Evolutionary conservation across 1,140 invertebrate species (phyloP).

Genomic region (Pachyrhynchus sulphureomaculatus): DNA sequence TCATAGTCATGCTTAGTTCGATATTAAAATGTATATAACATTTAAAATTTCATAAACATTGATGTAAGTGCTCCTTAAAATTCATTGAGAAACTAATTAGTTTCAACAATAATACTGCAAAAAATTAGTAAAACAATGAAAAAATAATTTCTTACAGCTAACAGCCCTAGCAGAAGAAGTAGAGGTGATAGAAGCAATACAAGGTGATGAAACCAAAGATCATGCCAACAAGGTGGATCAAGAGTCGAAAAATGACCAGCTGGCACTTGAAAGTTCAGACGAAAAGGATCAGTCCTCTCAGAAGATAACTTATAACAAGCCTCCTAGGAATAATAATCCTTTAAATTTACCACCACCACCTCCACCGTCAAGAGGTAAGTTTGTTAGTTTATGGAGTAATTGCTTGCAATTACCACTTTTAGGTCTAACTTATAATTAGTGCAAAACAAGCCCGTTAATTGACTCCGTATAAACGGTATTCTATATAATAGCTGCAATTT

Average conservation of each 20-base stretch:
- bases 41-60: too few relatives aligned
- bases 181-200: slow-evolving; percentile 64
- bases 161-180: slow-evolving; percentile 60
- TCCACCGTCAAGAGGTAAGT: slow-evolving; percentile 16
- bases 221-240: slow-evolving; percentile 46
- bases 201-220: slow-evolving; percentile 58
- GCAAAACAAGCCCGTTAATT: too few relatives aligned
- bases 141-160: slow-evolving; percentile 54
- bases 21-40: too few relatives aligned
- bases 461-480: too few relatives aligned
- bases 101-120: too few relatives aligned
- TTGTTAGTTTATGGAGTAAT: neutral
- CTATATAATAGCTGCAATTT: too few relatives aligned
- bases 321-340: slow-evolving; percentile 44
- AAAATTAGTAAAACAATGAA: too few relatives aligned
- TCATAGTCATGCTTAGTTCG: too few relatives aligned
- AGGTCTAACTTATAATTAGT: too few relatives aligned
- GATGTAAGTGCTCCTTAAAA: too few relatives aligned
- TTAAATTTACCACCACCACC: slow-evolving; percentile 46
- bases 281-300: slow-evolving; percentile 58
- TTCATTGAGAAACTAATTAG: too few relatives aligned
- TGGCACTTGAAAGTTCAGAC: slow-evolving; percentile 64
- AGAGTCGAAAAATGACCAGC: slow-evolving; percentile 60
- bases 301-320: slow-evolving; percentile 56
- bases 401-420: too few relatives aligned